Evolutionary conservation across 1,140 invertebrate species (phyloP), one percentile per base, ranked within the genome.

Genomic region (Chelonus insularis): DNA sequence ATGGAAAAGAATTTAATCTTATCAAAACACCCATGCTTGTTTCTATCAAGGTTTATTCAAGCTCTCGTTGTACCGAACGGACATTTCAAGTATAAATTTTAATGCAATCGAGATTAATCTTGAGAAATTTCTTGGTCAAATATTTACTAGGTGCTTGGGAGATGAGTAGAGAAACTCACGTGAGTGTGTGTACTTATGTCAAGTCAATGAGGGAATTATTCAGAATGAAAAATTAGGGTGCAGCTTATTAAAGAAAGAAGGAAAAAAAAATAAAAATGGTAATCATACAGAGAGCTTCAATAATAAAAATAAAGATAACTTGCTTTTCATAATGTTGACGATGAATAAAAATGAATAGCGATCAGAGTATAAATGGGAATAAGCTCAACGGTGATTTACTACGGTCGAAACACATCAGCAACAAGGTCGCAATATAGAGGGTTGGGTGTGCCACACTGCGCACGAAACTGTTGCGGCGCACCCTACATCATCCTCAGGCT

Each of bases 351-450:
- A 50, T 45, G 18, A 11, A 20, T 23, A 9, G 21, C n/a, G 47
- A 18, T 20, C 20, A 21, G 4, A 25, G 12, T 4, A 50, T 50
- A 50, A 50, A 50, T 50, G 21, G 23, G 18, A 50, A 25, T 25
- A 50, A 25, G 21, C 47, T 9, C 21, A 50, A 50, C 21, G 18
- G 18, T 50, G 47, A 50, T 50, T 50, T 50, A 23, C 20, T 7
- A 20, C 9, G 16, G 8, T 25, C 12, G 47, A 50, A 50, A 50
- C 47, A 50, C 47, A 50, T 50, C 21, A 50, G 21, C 23, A 25
- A 25, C 43, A 29, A 50, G 23, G 47, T 50, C 23, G 47, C 20
- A 4, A 8, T 18, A 47, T 14, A 16, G 3, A 47, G 43, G 8
- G 43, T 2, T n/a, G 14, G 43, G 47, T 16, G 47, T 50, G 47